Base-by-base conservation (phyloP, 2,888 invertebrate genomes). In the Pristionchus exspectatus region DNA sequence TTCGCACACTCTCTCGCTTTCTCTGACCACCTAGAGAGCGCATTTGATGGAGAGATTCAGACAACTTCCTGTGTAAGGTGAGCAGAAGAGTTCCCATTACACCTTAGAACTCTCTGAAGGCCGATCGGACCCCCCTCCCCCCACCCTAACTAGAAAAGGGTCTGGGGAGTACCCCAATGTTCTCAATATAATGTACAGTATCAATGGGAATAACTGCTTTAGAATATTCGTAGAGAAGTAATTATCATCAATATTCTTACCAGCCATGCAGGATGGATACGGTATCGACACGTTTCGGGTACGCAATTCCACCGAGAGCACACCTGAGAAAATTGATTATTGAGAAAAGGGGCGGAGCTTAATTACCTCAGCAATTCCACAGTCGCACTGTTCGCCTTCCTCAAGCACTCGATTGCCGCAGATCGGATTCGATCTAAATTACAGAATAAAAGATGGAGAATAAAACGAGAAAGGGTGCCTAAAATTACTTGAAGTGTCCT, bases 321-420 rank as follows among this genome's bases (percentile, higher is more conserved):
- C 27, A 77, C 87, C 87, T 87, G 84, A 81, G 38, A 50, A 0
- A 59, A 59, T 85, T 30, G 56, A 30, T 59, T 27, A 59, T 59
- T 85, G 21, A 33, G 18, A 33, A 85, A 59, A 21, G 14, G 87
- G 74, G 74, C n/a, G 50, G 50, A 54, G 44, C 50, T 54, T 50
- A 81, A 27, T 27, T 27, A 91, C 89, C 50, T 89, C 89, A 24
- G 90, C 90, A 83, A 93, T 84, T 18, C 94, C 94, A 87, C 94
- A 94, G 90, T 94, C 94, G 90, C 94, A 94, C 87, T 94, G 91
- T 88, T 94, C 94, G 54, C 92, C 93, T 24, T 90, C 91, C 90
- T 94, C 94, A 38, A 91, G 88, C 33, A 94, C 92, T 84, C 94
- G 93, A 90, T 94, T 94, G 77, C 94, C 94, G 89, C 94, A 94